phyloP scores from a whole-genome alignment of 2,113 vertebrate species.

The Pelobates fuscus region DNA sequence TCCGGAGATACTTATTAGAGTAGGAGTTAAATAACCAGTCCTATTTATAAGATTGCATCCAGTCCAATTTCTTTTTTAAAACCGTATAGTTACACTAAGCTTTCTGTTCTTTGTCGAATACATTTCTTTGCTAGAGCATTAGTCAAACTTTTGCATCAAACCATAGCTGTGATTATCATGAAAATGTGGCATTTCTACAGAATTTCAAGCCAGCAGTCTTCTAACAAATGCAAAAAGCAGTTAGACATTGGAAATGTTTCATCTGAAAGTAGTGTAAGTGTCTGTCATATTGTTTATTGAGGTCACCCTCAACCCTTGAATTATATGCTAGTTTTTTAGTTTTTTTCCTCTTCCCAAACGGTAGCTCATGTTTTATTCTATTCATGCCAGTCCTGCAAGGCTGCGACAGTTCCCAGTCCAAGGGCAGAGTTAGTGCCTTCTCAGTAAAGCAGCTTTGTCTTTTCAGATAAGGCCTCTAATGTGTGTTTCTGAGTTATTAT shows the following conservation, averaged over 20 bases:
- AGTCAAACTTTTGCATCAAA: background rate
- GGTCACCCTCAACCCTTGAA: constrained; percentile 36
- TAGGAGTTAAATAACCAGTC: too few species aligned
- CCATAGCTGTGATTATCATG: background rate
- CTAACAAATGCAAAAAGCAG: constrained; percentile 4
- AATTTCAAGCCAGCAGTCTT: background rate
- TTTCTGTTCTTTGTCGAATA: background rate
- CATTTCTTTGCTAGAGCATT: background rate
- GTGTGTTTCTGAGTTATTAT: constrained; percentile 48
- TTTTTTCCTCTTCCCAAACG: background rate
- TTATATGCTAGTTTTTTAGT: constrained; percentile 14
- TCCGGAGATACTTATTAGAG: too few species aligned
- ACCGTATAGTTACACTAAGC: background rate
- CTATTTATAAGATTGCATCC: too few species aligned
- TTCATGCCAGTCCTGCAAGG: constrained; percentile 21
- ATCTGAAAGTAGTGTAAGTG: constrained; percentile 15
- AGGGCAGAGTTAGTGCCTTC: constrained; percentile 47
- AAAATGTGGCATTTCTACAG: constrained; percentile 17
- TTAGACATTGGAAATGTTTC: constrained; percentile 27
- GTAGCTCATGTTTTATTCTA: constrained; percentile 46
- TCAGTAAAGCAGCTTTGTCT: constrained; percentile 41
- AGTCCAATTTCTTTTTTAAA: too few species aligned
- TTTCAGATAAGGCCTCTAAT: constrained; percentile 46
- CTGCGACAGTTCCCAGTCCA: constrained; percentile 29
- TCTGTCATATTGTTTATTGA: constrained; percentile 29